Conservation (phyloP, 2,888 invertebrate species). For the Pterostichus niger region DNA sequence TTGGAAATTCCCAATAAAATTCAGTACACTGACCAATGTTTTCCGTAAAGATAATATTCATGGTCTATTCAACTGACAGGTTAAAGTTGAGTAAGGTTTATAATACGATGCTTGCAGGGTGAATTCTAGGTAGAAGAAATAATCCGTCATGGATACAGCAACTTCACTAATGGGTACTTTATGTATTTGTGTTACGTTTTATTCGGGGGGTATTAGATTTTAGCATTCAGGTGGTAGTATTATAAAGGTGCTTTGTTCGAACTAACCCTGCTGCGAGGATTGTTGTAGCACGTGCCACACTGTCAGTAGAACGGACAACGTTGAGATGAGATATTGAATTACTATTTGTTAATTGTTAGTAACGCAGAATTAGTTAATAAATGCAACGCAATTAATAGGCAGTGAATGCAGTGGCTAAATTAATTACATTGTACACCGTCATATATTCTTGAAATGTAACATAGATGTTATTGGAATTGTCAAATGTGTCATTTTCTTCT, state of each 20-base stretch:
- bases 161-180: conserved; percentile 52
- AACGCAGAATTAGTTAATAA: no score
- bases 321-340: not conserved
- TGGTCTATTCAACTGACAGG: not conserved
- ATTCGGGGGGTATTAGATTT: conserved; percentile 56
- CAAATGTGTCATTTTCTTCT: no score
- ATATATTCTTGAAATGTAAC: no score
- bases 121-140: conserved; percentile 33
- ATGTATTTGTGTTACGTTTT: conserved; percentile 48
- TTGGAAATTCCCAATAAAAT: conserved; percentile 32
- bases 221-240: conserved; percentile 16
- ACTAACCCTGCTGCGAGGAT: conserved; percentile 13
- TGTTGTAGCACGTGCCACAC: conserved; percentile 50
- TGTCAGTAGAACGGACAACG: conserved; percentile 18
- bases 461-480: no score
- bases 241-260: conserved; percentile 45
- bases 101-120: not conserved
- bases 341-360: not conserved
- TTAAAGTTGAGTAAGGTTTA: conserved; percentile 2
- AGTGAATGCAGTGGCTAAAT: no score
- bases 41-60: conserved; percentile 19
- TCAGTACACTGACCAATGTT: conserved; percentile 8
- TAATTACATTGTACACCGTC: no score
- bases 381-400: no score
- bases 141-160: conserved; percentile 50